Percentiles rank a stretch among this genome's conserved stretches.
Conservation (phyloP, 2,888 invertebrate species). For the Trilocha varians region DNA sequence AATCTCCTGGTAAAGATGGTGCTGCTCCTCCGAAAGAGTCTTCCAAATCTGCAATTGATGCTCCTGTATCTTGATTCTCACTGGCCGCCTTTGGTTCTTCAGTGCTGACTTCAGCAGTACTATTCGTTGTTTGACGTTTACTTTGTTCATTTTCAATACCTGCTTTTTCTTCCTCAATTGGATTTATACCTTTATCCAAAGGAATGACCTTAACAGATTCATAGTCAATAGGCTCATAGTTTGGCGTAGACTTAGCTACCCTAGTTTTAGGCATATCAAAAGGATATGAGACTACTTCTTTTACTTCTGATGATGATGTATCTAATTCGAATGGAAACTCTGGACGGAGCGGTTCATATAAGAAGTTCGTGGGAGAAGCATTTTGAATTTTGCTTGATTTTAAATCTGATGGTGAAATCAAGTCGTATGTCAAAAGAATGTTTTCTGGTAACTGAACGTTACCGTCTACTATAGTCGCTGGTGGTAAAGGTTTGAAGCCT, state of each 20-base stretch:
- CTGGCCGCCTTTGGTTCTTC: slow-evolving; percentile 31
- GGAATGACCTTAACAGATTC: slow-evolving; percentile 62
- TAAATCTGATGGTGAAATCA: slow-evolving; percentile 40
- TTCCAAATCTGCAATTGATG: slow-evolving; percentile 78
- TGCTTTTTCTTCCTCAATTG: slow-evolving; percentile 36
- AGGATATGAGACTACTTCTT: slow-evolving; percentile 43
- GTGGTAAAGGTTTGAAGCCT: slow-evolving; percentile 61
- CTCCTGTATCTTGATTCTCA: slow-evolving; percentile 44
- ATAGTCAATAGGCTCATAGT: slow-evolving; percentile 55
- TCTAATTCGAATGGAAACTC: slow-evolving; percentile 54
- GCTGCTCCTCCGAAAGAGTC: slow-evolving; percentile 84
- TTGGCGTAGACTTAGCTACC: slow-evolving; percentile 38
- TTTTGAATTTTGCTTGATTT: slow-evolving; percentile 24
- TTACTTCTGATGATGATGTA: slow-evolving; percentile 49
- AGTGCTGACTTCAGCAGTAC: slow-evolving; percentile 21
- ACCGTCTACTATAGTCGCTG: slow-evolving; percentile 49
- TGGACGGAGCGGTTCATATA: slow-evolving; percentile 53
- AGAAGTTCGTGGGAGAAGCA: slow-evolving; percentile 37
- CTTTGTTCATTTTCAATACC: slow-evolving; percentile 35
- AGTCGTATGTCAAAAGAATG: slow-evolving; percentile 53
- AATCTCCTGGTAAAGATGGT: slow-evolving; percentile 71
- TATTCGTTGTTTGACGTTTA: slow-evolving; percentile 49
- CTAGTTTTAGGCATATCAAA: slow-evolving; percentile 46
- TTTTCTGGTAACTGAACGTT: slow-evolving; percentile 59
- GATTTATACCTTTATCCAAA: slow-evolving; percentile 46